A percentile compares a stretch with the other conserved stretches of the same genome.
These are phyloP conservation scores for Ptychadena robeensis DNA, from an alignment of 2,797 vertebrate species.

Conservation along the genomic window DNA sequence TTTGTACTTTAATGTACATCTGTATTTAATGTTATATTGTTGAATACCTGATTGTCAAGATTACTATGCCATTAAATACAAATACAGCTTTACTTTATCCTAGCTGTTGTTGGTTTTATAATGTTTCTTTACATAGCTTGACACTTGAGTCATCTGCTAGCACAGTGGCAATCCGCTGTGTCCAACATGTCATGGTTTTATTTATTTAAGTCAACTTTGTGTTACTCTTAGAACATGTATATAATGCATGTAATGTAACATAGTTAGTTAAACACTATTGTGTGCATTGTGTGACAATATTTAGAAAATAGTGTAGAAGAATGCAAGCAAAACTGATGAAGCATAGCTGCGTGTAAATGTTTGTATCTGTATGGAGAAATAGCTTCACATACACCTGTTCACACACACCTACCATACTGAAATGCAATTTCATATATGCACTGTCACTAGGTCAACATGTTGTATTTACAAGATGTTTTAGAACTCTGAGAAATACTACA, in stretches of 20 bases:
- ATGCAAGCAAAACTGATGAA: constrained; percentile 1
- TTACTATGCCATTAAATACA: too few relatives aligned
- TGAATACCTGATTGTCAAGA: too few relatives aligned
- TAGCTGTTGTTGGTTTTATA: too few relatives aligned
- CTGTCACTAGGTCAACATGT: not conserved
- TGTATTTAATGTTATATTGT: too few relatives aligned
- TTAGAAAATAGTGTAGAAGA: not conserved
- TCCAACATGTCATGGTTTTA: not conserved
- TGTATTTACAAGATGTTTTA: not conserved
- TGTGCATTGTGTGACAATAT: not conserved
- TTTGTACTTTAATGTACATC: too few relatives aligned
- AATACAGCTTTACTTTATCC: too few relatives aligned
- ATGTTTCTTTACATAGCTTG: not conserved
- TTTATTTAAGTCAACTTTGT: not conserved
- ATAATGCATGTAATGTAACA: not conserved
- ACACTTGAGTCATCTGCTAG: not conserved
- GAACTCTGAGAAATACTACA: not conserved
- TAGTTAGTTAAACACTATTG: not conserved
- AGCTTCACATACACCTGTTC: constrained; percentile 5
- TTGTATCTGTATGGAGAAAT: not conserved
- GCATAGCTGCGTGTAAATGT: not conserved
- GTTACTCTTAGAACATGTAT: not conserved
- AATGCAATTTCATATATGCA: not conserved
- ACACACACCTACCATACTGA: not conserved
- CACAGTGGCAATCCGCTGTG: not conserved